Conservation (phyloP, 2,797 vertebrate species). For the Phrynocephalus guinanensis region DNA sequence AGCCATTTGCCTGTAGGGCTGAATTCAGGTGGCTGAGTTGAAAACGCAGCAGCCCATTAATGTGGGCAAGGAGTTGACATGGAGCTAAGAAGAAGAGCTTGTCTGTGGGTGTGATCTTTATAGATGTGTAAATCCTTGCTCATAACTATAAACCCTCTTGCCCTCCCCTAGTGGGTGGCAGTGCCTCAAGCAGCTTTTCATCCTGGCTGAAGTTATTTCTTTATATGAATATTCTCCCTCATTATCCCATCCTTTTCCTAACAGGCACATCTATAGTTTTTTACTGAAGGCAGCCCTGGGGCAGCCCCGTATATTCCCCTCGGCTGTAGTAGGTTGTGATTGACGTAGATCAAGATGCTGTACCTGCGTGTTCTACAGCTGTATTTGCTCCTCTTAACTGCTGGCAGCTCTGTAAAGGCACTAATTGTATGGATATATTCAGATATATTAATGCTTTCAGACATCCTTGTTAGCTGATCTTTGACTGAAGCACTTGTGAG, state of each 20-base stretch:
- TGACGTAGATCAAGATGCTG: background rate
- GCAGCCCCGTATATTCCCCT: background rate
- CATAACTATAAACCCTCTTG: background rate
- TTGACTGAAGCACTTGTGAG: constrained; percentile 13
- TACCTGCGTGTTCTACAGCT: constrained; percentile 3
- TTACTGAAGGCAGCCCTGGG: background rate
- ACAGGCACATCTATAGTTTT: background rate
- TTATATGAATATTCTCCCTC: background rate
- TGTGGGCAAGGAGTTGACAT: background rate
- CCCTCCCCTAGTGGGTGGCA: background rate
- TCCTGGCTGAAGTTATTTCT: background rate
- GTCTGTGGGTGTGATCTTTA: background rate
- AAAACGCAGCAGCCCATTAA: background rate
- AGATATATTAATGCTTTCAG: constrained; percentile 23
- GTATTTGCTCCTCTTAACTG: background rate
- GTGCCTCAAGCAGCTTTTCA: too few relatives aligned
- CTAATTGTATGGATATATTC: constrained; percentile 42
- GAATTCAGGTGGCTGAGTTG: too few relatives aligned
- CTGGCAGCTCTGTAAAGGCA: background rate
- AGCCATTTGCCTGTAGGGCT: too few relatives aligned
- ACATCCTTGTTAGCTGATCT: constrained; percentile 34
- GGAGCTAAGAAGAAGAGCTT: background rate
- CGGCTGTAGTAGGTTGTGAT: background rate
- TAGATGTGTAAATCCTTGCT: background rate
- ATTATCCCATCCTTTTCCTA: background rate